Percentiles rank a stretch among this genome's conserved stretches.
Evolutionary conservation across 1,140 invertebrate genomes (phyloP).

Genomic region (Aphis craccivora): DNA sequence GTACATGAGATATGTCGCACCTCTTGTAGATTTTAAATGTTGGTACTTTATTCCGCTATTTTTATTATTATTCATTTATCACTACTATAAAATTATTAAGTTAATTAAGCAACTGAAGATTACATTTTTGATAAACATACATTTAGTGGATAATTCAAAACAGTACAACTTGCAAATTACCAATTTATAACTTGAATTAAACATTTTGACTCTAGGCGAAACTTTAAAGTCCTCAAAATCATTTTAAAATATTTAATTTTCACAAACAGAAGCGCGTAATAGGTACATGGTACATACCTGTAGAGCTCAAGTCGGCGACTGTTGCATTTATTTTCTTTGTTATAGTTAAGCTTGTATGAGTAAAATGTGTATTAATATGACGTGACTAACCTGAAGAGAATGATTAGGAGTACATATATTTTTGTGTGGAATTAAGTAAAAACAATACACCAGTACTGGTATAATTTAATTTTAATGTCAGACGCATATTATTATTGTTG

Average conservation of each 20-base stretch:
- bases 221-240: neutral
- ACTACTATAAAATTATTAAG: too few species aligned
- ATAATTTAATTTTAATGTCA: neutral
- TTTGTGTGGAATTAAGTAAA: neutral
- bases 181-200: too few species aligned
- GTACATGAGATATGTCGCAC: neutral
- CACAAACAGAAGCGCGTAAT: neutral
- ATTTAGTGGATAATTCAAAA: neutral
- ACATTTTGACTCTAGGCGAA: neutral
- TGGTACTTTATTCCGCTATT: neutral
- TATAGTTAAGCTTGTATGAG: neutral
- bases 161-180: neutral
- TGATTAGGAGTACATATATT: neutral
- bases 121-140: neutral
- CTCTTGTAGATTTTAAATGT: neutral
- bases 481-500: neutral
- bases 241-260: neutral
- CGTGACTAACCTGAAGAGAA: neutral
- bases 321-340: neutral
- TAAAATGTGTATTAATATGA: neutral
- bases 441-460: neutral
- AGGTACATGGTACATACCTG: neutral
- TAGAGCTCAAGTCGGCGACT: neutral
- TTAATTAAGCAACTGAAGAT: neutral
- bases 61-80: neutral